Base-by-base conservation (phyloP, 2,113 vertebrate genomes). In the Setophaga coronata region DNA sequence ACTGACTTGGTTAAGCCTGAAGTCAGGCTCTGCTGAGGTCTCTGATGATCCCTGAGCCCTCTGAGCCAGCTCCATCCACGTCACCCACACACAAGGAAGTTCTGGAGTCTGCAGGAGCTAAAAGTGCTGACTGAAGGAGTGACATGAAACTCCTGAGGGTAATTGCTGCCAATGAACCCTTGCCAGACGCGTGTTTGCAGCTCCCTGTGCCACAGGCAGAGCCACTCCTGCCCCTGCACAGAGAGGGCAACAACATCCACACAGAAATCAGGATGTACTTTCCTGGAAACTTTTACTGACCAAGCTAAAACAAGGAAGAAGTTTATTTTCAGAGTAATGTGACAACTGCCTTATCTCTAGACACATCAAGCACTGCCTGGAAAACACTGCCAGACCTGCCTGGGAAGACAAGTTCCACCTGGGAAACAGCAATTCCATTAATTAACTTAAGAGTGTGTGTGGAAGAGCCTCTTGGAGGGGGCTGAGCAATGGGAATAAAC, bases 181-280 rank as follows among this genome's bases (percentile, higher is more conserved):
- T 20, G 58, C 53, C 23, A 29, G 76, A 10, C 5, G 2, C 2
- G 43, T 4, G 31, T 36, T 6, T 23, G 28, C 36, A 34, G 10
- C 65, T 91, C 64, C 29, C 8, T 1, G 69, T 26, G 58, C 31
- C 43, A 21, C 66, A 19, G 45, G 7, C 26, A 24, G 12, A 40
- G 56, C 45, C 5, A 1, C 47, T 48, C 53, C 62, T 58, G 62
- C 72, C 50, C 26, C 67, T 6, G 48, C 66, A 33, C 40, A 40
- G 17, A 48, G 12, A 21, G 7, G 29, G 20, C 16, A 73, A 50
- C 16, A 73, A 47, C 1, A 1, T 3, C 47, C 57, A 24, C 47
- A 16, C 10, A 5, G 6, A 28, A 40, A 62, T 3, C 38, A 11
- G 21, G n/a, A 29, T 0, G 4, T 2, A 2, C 31, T 25, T 28